These are phyloP conservation scores for Xenopus laevis DNA, from an alignment of 2,113 vertebrate species.

Conservation along the genomic window DNA sequence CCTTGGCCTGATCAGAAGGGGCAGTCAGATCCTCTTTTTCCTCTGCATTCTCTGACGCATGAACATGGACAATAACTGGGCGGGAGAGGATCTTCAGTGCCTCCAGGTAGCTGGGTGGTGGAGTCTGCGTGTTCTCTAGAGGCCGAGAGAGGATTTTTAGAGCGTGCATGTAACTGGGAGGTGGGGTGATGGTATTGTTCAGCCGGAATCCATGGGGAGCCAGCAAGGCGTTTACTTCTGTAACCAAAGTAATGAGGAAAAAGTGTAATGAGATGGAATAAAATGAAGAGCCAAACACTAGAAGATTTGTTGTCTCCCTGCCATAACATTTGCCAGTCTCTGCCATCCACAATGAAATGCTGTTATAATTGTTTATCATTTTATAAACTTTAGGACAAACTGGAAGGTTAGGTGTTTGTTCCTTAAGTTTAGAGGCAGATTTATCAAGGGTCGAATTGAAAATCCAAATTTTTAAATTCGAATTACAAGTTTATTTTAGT, in stretches of 20 bases:
- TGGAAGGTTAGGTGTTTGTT: too few species aligned
- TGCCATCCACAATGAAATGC: too few species aligned
- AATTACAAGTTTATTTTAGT: too few species aligned
- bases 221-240: constrained; percentile 40
- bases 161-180: constrained; percentile 41
- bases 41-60: neutral
- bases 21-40: constrained; percentile 22
- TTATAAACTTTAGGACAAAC: too few species aligned
- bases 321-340: too few species aligned
- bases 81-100: constrained; percentile 35
- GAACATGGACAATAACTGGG: constrained; percentile 30
- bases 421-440: too few species aligned
- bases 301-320: too few species aligned
- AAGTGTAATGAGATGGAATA: neutral
- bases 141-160: constrained; percentile 27
- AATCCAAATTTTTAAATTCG: too few species aligned
- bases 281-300: too few species aligned
- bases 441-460: too few species aligned
- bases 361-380: too few species aligned
- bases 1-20: constrained; percentile 1
- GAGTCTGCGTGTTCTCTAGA: constrained; percentile 34
- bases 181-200: constrained; percentile 41
- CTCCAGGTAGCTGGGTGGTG: constrained; percentile 40
- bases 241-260: neutral
- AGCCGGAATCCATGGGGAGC: constrained; percentile 39